A percentile compares a stretch with the other conserved stretches of the same genome.
Conservation (phyloP, 2,888 invertebrate species). For the Holacanthella duospinosa region DNA sequence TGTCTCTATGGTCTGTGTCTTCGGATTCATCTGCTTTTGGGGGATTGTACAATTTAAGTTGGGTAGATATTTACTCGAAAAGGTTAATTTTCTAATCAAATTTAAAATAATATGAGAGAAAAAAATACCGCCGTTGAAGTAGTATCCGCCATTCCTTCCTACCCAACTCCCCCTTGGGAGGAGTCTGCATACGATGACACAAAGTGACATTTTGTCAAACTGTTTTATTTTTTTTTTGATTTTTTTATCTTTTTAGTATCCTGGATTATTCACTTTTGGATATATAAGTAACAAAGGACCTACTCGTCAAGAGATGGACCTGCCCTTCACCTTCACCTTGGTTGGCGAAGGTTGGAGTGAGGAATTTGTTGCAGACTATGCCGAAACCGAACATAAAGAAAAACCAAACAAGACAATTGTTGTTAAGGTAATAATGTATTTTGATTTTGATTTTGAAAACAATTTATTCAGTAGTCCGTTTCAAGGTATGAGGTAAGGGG, state of each 20-base stretch:
- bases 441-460: too few species aligned
- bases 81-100: slow-evolving; percentile 30
- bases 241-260: slow-evolving; percentile 46
- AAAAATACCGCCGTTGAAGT: too few species aligned
- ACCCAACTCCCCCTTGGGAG: too few species aligned
- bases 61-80: slow-evolving; percentile 56
- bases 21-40: slow-evolving; percentile 53
- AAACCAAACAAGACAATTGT: slow-evolving; percentile 55
- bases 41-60: slow-evolving; percentile 52
- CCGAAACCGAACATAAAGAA: slow-evolving; percentile 48
- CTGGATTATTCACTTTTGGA: slow-evolving; percentile 61
- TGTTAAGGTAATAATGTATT: slow-evolving; percentile 57
- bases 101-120: neutral
- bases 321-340: slow-evolving; percentile 47
- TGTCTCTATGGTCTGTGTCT: slow-evolving; percentile 45
- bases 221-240: neutral
- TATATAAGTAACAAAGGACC: slow-evolving; percentile 51
- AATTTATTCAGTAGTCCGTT: too few species aligned
- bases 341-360: slow-evolving; percentile 61
- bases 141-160: too few species aligned
- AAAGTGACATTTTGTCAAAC: too few species aligned
- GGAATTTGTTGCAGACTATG: slow-evolving; percentile 45
- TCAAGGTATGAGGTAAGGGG: too few species aligned
- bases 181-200: too few species aligned
- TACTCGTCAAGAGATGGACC: slow-evolving; percentile 49